Conservation (phyloP, 1,140 invertebrate genomes). For the Lepidurus arcticus region DNA sequence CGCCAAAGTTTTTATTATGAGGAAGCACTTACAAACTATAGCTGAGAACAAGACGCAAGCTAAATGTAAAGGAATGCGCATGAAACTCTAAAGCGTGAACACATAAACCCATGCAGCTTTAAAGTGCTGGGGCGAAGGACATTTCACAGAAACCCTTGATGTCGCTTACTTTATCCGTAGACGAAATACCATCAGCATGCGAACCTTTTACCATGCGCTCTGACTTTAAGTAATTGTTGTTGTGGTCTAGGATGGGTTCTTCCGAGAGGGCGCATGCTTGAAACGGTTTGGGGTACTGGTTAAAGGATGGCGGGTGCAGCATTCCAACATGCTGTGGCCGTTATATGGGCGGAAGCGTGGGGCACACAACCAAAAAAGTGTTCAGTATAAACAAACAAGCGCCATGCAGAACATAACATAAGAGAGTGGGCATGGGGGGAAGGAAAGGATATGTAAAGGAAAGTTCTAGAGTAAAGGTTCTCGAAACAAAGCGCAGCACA, state of each 20-base stretch:
- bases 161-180: neutral
- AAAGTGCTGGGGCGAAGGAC: neutral
- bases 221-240: conserved; percentile 1
- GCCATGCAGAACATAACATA: neutral
- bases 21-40: neutral
- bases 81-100: neutral
- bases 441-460: neutral
- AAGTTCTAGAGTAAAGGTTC: neutral
- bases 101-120: neutral
- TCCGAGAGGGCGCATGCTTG: neutral
- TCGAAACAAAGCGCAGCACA: neutral
- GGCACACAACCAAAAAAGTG: neutral
- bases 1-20: neutral
- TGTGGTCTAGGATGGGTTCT: neutral
- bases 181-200: neutral
- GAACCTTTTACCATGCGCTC: neutral
- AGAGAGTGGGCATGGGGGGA: too few relatives aligned
- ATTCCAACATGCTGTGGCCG: neutral
- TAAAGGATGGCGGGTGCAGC: neutral
- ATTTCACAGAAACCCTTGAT: neutral
- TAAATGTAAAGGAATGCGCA: neutral
- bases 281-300: conserved; percentile 2
- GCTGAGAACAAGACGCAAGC: neutral
- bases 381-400: neutral
- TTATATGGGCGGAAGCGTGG: neutral